These are phyloP conservation scores for Drosophila colorata DNA, from an alignment of 2,888 invertebrate genomes.

Conservation along the genomic window DNA sequence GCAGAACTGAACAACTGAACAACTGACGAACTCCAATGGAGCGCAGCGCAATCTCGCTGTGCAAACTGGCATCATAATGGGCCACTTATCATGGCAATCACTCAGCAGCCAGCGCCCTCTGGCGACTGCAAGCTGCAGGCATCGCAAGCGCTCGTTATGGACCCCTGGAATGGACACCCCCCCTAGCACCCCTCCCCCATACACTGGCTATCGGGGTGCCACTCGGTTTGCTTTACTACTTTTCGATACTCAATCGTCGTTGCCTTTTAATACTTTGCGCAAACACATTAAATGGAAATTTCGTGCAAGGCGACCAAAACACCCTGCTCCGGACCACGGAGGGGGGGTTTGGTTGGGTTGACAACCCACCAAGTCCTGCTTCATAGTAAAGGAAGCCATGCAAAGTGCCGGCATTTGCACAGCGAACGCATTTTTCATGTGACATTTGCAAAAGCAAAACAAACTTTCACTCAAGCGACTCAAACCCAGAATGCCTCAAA, in stretches of 20 bases:
- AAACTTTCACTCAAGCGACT: conserved; percentile 63
- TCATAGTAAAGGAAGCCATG: conserved; percentile 47
- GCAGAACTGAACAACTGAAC: conserved; percentile 15
- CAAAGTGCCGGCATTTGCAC: conserved; percentile 76
- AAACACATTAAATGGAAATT: conserved; percentile 80
- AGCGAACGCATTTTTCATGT: conserved; percentile 78
- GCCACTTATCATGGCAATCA: conserved; percentile 82
- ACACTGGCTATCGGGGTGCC: conserved; percentile 27
- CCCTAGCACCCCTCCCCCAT: not conserved
- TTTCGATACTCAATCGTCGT: conserved; percentile 81
- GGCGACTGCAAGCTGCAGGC: conserved; percentile 61
- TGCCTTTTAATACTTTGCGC: conserved; percentile 77
- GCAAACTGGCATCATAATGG: conserved; percentile 82
- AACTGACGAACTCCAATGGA: conserved; percentile 66
- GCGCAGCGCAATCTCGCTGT: conserved; percentile 77
- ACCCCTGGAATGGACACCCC: conserved; percentile 32
- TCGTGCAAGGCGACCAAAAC: conserved; percentile 62
- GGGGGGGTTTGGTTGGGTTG: not conserved
- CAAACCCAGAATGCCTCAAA: conserved; percentile 47
- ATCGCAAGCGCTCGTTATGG: conserved; percentile 29
- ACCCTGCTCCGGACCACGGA: conserved; percentile 15
- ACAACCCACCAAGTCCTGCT: not conserved
- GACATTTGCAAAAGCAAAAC: conserved; percentile 77
- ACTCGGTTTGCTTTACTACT: conserved; percentile 72
- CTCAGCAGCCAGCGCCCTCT: conserved; percentile 69